Evolutionary conservation across 1,140 invertebrate genomes (phyloP), one percentile per base, ranked within the genome.

Genomic region (Hesperophylax magnus): DNA sequence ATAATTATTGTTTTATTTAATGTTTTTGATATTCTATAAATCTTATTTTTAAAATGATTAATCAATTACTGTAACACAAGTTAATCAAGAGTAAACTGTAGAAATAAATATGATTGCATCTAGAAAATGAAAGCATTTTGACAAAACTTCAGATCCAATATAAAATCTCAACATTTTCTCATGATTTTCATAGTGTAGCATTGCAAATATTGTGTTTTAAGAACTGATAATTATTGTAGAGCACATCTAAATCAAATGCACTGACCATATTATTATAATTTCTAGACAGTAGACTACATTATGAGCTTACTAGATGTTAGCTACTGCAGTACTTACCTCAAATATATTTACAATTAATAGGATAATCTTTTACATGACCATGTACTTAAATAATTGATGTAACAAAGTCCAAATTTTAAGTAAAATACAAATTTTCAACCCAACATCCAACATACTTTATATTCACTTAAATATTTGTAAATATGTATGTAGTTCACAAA

Each of bases 271-370:
- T 75, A 75, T 56, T 75, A 75, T 75, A 52, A 58, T 56, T 75
- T 75, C 56, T 75, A 75, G 72, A 75, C 27, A 27, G 72, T 75
- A 75, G 53, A 58, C 18, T 58, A 61, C 8, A 52, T n/a, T 58
- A 52, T 54, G 77, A 78, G 77, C 77, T 78, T 78, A 78, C 20
- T 78, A 78, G 77, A n/a, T 56, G 34, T 78, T 78, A 78, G 61
- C 11, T 78, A 18, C 39, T 78, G 65, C 77, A 24, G 53, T 60
- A 75, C 54, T 56, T 78, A 78, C 39, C 77, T 78, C 77, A 67
- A 78, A 22, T 53, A n/a, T 78, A 63, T 63, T 78, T 78, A 71
- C 20, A 60, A 56, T 17, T 9, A 18, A 9, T 60, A 60, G 58
- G 58, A 60, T 60, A 31, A 31, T 31, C 31, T 31, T 31, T 31